phyloP scores from a whole-genome alignment of 2,888 invertebrate genomes.

The Thereva nobilitata region DNA sequence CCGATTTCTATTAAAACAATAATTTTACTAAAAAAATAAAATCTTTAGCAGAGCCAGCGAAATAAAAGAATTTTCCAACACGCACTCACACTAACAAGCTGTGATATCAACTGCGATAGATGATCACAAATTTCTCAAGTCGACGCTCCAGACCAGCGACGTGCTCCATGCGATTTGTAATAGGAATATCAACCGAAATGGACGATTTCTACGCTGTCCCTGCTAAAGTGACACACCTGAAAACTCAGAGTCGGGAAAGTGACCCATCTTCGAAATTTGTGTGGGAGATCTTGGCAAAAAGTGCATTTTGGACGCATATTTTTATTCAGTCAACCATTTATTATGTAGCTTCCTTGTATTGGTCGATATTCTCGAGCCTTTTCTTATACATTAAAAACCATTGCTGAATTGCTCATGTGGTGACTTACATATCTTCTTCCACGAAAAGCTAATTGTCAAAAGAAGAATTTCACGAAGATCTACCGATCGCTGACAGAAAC shows the following conservation, averaged over 20 bases:
- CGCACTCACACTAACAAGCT: constrained; percentile 1
- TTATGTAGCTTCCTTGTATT: background rate
- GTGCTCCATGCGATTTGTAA: too few relatives aligned
- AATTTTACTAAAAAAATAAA: constrained; percentile 24
- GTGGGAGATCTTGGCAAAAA: constrained; percentile 22
- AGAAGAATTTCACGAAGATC: too few relatives aligned
- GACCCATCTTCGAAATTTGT: background rate
- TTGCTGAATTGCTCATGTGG: too few relatives aligned
- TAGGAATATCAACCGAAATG: too few relatives aligned
- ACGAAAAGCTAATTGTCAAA: too few relatives aligned
- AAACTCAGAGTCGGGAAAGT: background rate
- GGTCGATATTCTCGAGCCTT: constrained; percentile 3
- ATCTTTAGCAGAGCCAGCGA: background rate
- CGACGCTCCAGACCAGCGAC: background rate
- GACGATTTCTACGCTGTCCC: too few relatives aligned
- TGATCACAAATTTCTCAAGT: constrained; percentile 11
- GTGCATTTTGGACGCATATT: constrained; percentile 5
- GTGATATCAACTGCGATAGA: background rate
- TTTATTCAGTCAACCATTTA: too few relatives aligned
- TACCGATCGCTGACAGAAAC: too few relatives aligned
- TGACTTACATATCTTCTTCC: too few relatives aligned
- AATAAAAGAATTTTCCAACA: constrained; percentile 13
- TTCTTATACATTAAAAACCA: background rate
- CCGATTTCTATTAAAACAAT: constrained; percentile 5
- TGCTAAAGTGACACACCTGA: too few relatives aligned